A percentile compares a stretch with the other conserved stretches of the same genome.
Evolutionary conservation across 2,113 vertebrate genomes (phyloP).

Genomic region (Protobothrops flavoviridis): DNA sequence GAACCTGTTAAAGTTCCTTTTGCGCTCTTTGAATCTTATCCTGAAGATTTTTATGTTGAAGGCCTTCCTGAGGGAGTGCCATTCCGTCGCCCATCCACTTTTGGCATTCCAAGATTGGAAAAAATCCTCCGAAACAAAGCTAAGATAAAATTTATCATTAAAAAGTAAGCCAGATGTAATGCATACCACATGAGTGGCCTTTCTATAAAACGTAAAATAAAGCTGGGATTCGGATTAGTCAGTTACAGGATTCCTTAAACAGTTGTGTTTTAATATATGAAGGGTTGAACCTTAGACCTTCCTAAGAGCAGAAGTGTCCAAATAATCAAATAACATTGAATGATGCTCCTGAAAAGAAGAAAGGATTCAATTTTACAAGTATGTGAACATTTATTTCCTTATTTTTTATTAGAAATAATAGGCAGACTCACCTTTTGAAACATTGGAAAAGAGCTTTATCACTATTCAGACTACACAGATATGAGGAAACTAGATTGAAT

Average conservation of each 20-base stretch:
- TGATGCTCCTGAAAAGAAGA: background rate
- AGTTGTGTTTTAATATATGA: background rate
- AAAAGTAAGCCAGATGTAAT: conserved; percentile 66
- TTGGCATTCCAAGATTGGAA: conserved; percentile 80
- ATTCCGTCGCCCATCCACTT: conserved; percentile 76
- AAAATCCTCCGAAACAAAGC: conserved; percentile 78
- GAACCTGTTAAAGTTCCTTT: conserved; percentile 76
- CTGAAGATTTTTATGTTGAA: conserved; percentile 73
- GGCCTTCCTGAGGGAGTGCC: conserved; percentile 78
- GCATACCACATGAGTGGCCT: background rate
- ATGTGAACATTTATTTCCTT: background rate
- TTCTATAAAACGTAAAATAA: conserved; percentile 3
- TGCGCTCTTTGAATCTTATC: conserved; percentile 73
- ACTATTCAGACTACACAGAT: background rate
- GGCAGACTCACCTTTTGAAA: background rate
- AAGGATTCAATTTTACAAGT: background rate
- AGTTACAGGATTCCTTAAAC: background rate
- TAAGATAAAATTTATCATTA: conserved; percentile 79
- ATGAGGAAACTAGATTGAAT: background rate
- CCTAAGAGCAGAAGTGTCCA: background rate
- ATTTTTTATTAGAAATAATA: background rate
- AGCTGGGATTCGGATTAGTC: background rate
- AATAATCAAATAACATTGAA: background rate
- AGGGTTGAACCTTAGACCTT: background rate
- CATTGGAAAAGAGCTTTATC: background rate